Evolutionary conservation across 2,113 vertebrate genomes (phyloP), one percentile per base, ranked within the genome.

Genomic region (Sardina pilchardus): DNA sequence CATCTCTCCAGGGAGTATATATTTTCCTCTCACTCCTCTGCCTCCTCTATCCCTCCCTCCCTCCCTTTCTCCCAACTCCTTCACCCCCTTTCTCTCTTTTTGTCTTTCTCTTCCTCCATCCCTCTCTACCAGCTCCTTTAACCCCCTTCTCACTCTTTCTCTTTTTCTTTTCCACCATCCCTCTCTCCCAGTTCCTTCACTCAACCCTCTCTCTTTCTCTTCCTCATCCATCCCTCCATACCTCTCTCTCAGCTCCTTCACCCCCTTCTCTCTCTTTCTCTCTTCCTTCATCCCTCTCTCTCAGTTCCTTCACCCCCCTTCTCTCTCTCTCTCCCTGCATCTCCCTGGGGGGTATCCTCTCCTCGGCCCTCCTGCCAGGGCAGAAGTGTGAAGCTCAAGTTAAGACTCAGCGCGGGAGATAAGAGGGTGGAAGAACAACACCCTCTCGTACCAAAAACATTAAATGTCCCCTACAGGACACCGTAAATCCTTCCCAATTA

Each of bases 331-430:
- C 1, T 14, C 63, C 81, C 45, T 88, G 75, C 1, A 16, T 82
- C 34, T 48, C 85, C 56, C 89, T 26, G 4, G 43, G 3, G 82
- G 88, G 86, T 85, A 78, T 85, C 84, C 12, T 59, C 7, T 1
- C 85, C 80, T 1, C 16, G 36, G 53, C 56, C 81, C 34, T 71
- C 63, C 30, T 34, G 26, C 30, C 10, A 71, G 30, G 63, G 81
- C 17, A 43, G 83, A 88, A 83, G 89, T 87, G 89, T 90, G 89
- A 90, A 90, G 84, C 86, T 85, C 88, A 87, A 88, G 88, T 86
- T 89, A 87, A 84, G 86, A 86, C 83, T 84, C 81, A 43, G 42
- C 83, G 71, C 12, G 71, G 19, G 44, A 89, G 89, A 90, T 90
- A 88, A 89, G 88, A 39, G 44, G 82, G 67, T 56, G 78, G 87